Evolutionary conservation across 2,113 vertebrate species (phyloP).

Genomic region (Xiphorhynchus elegans): DNA sequence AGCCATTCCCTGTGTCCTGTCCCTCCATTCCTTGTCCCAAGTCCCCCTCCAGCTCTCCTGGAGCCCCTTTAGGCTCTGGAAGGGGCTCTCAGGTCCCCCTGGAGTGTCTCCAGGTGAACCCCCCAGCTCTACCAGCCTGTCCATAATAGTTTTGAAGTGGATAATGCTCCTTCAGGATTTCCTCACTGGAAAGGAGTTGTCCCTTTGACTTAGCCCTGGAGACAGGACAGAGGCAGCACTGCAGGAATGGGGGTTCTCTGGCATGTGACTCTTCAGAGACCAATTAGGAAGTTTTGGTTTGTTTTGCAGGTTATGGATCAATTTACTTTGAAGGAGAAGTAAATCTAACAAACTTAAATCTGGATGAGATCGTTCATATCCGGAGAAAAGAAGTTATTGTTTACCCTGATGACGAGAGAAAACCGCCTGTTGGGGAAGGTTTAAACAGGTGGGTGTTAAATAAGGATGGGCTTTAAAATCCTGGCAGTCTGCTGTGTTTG

Average conservation of each 20-base stretch:
- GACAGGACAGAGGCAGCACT: fast-evolving
- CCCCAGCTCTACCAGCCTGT: background rate
- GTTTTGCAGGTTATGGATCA: constrained; percentile 87
- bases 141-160: fast-evolving
- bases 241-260: fast-evolving
- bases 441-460: constrained; percentile 84
- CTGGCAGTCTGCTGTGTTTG: background rate
- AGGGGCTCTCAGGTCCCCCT: background rate
- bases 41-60: background rate
- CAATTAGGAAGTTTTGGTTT: background rate
- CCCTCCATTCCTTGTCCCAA: background rate
- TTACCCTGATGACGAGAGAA: constrained; percentile 90
- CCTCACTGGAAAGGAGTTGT: fast-evolving
- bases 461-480: fast-evolving
- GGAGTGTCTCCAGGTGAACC: background rate
- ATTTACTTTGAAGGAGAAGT: constrained; percentile 91
- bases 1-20: fast-evolving
- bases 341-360: constrained; percentile 86
- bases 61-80: background rate
- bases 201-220: fast-evolving
- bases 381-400: constrained; percentile 95
- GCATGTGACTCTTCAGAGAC: fast-evolving
- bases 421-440: constrained; percentile 87
- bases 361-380: constrained; percentile 94
- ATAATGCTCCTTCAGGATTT: background rate